A percentile compares a stretch with the other conserved stretches of the same genome.
These are phyloP conservation scores for Pegoplata infirma DNA, from an alignment of 2,888 invertebrate genomes.

Conservation along the genomic window DNA sequence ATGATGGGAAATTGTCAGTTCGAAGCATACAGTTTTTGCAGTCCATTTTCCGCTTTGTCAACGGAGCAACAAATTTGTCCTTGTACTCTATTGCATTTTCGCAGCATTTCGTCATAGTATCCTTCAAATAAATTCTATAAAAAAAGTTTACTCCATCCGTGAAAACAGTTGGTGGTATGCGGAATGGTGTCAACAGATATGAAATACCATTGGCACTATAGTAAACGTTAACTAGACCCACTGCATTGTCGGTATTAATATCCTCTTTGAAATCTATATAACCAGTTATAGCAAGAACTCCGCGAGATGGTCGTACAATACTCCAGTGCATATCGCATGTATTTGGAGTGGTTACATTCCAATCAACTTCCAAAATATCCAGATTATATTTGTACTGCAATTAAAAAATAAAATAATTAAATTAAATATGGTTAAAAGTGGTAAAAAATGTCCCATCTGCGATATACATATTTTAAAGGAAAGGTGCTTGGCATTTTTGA, in stretches of 20 bases:
- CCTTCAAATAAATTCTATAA: constrained; percentile 27
- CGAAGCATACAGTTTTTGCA: constrained; percentile 7
- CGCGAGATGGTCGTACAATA: constrained; percentile 18
- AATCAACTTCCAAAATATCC: constrained; percentile 10
- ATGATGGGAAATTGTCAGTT: constrained; percentile 6
- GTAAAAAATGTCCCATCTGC: too few relatives aligned
- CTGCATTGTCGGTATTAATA: constrained; percentile 21
- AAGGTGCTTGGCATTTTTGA: too few relatives aligned
- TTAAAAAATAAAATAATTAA: too few relatives aligned
- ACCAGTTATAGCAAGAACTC: background rate
- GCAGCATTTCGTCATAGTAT: background rate
- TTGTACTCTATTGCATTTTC: constrained; percentile 10
- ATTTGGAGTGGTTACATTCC: constrained; percentile 15
- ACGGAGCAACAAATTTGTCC: constrained; percentile 14
- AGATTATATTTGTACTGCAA: background rate
- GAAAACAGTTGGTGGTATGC: background rate
- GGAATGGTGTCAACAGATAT: constrained; percentile 29
- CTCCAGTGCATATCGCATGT: background rate
- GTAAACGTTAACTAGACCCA: background rate
- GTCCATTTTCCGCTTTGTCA: background rate
- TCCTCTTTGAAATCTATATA: constrained; percentile 14
- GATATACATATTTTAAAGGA: too few relatives aligned
- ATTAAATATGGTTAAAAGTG: too few relatives aligned
- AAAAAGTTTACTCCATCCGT: constrained; percentile 7
- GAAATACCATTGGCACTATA: constrained; percentile 27